Conservation (phyloP, 1,140 invertebrate genomes). For the Galleria mellonella region DNA sequence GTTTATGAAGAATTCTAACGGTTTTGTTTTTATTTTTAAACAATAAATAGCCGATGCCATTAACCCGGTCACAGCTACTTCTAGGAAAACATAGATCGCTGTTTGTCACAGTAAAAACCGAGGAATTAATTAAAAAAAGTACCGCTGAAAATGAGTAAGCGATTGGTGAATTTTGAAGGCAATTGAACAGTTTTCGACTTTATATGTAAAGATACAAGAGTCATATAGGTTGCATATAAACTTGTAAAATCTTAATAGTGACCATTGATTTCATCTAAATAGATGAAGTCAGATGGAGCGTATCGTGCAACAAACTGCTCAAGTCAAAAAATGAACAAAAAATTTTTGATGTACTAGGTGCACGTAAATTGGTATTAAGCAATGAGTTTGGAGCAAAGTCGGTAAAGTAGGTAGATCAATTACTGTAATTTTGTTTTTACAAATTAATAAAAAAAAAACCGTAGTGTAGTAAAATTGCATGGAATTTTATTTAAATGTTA, state of each 20-base stretch:
- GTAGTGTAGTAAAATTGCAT: too few species aligned
- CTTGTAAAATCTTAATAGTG: constrained; percentile 4
- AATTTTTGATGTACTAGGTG: background rate
- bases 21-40: constrained; percentile 3
- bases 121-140: constrained; percentile 56
- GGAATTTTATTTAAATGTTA: too few species aligned
- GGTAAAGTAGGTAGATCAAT: too few species aligned
- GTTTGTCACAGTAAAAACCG: constrained; percentile 39
- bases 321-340: constrained; percentile 11
- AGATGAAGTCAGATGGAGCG: constrained; percentile 10
- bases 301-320: constrained; percentile 5
- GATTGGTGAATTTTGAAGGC: background rate
- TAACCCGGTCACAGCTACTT: constrained; percentile 30
- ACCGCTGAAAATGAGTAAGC: constrained; percentile 22
- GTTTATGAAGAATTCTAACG: constrained; percentile 3
- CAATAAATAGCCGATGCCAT: constrained; percentile 27
- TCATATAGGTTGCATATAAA: background rate
- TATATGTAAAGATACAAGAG: background rate
- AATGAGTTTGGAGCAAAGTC: background rate
- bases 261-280: too few species aligned
- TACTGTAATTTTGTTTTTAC: too few species aligned
- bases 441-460: too few species aligned
- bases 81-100: constrained; percentile 43
- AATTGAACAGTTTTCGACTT: background rate
- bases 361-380: background rate